These are phyloP conservation scores for Myzus persicae DNA, from an alignment of 1,140 invertebrate species.

Conservation along the genomic window DNA sequence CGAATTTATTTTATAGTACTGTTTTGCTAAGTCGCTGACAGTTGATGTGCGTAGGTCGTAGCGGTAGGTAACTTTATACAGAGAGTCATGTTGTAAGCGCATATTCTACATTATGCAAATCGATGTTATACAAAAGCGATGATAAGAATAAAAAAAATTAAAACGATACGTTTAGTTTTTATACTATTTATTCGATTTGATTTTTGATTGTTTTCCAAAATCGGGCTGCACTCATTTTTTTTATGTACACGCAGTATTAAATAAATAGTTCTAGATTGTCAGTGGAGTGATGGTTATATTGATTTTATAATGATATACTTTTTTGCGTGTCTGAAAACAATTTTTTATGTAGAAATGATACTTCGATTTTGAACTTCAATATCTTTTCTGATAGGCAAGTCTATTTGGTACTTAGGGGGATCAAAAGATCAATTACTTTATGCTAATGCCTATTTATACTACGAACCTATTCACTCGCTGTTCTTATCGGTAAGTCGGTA, in stretches of 20 bases:
- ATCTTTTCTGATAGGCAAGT: too few relatives aligned
- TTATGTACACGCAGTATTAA: too few relatives aligned
- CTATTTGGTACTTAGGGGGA: too few relatives aligned
- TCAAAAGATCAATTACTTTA: too few relatives aligned
- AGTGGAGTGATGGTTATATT: background rate
- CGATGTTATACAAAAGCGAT: background rate
- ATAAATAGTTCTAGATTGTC: background rate
- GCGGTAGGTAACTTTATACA: background rate
- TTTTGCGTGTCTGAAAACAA: background rate
- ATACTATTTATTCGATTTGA: background rate
- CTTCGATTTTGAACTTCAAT: too few relatives aligned
- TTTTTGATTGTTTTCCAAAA: background rate
- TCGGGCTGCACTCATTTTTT: background rate
- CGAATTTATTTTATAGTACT: constrained; percentile 3
- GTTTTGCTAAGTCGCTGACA: constrained; percentile 35
- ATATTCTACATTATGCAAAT: background rate
- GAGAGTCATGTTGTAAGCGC: background rate
- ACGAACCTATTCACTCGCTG: too few relatives aligned
- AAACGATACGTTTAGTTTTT: background rate
- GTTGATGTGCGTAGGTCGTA: constrained; percentile 29
- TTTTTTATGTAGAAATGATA: background rate
- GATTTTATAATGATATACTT: background rate
- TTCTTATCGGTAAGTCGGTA: too few relatives aligned
- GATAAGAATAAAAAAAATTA: background rate
- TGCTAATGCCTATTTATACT: too few relatives aligned